Conservation (phyloP, 1,140 invertebrate species). For the Drosophila seguyi region DNA sequence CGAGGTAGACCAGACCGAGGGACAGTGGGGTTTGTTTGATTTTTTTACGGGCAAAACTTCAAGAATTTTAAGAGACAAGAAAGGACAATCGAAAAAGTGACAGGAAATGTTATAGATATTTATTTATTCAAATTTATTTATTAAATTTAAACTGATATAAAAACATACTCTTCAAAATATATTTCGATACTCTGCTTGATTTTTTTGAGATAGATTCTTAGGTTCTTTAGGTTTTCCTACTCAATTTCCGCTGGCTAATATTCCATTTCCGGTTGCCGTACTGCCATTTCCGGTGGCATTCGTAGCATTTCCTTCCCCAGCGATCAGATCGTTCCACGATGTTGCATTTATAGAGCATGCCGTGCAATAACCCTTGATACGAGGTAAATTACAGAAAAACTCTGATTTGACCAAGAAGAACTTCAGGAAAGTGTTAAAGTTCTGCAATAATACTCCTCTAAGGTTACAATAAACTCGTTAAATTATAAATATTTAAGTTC, state of each 20-base stretch:
- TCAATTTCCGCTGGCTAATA: not conserved
- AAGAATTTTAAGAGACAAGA: too few relatives aligned
- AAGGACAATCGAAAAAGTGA: too few relatives aligned
- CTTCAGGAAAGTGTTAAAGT: not conserved
- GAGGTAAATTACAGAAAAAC: not conserved
- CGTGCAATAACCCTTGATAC: not conserved
- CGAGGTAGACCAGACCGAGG: constrained; percentile 18
- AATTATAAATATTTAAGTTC: not conserved
- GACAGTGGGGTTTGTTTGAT: not conserved
- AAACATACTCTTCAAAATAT: not conserved
- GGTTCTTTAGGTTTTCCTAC: not conserved
- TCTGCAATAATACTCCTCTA: not conserved
- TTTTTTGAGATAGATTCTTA: not conserved
- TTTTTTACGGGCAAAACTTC: not conserved
- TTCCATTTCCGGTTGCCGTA: not conserved
- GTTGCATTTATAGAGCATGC: not conserved
- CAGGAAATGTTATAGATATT: not conserved
- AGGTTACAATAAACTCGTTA: not conserved
- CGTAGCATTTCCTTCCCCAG: not conserved
- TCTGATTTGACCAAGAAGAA: not conserved
- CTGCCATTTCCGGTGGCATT: not conserved
- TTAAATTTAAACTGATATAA: too few relatives aligned
- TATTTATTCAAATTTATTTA: not conserved
- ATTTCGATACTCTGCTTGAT: not conserved
- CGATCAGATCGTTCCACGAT: not conserved